These are phyloP conservation scores for Sphaerodactylus townsendi DNA, from an alignment of 2,113 vertebrate genomes.

Conservation along the genomic window DNA sequence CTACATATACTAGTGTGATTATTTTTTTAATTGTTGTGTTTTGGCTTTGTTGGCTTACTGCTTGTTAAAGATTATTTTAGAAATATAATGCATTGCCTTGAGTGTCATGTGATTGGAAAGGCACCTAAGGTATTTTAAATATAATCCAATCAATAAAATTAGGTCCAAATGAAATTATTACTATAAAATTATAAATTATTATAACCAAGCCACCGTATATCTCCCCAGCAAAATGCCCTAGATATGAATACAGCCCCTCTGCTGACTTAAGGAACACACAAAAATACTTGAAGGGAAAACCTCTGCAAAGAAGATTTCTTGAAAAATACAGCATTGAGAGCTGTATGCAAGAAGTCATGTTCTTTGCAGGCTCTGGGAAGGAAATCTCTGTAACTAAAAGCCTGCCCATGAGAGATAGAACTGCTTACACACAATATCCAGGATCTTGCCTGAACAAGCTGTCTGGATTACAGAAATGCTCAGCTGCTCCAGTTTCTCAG, in stretches of 20 bases:
- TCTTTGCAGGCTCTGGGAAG: not conserved
- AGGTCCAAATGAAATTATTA: not conserved
- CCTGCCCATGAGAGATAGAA: constrained; percentile 6
- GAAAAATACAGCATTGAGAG: not conserved
- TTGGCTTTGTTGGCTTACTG: not conserved
- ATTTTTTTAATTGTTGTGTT: not conserved
- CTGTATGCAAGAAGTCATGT: not conserved
- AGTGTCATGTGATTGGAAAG: not conserved
- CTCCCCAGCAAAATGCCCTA: not conserved
- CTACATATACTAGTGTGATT: not conserved
- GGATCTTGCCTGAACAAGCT: not conserved
- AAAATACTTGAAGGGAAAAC: not conserved
- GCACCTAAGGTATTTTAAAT: too few species aligned
- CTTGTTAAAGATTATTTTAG: not conserved
- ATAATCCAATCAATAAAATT: not conserved
- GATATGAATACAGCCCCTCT: not conserved
- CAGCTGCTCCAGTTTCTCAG: constrained; percentile 33
- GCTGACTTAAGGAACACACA: not conserved
- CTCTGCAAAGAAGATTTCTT: fast-evolving
- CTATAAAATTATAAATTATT: not conserved
- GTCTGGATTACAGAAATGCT: not conserved
- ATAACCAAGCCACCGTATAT: too few species aligned
- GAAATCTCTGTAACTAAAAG: not conserved
- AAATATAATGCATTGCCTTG: not conserved
- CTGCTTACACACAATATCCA: constrained; percentile 5